A percentile compares a stretch with the other conserved stretches of the same genome.
Conservation (phyloP, 1,140 invertebrate genomes). For the Calycopis cecrops region DNA sequence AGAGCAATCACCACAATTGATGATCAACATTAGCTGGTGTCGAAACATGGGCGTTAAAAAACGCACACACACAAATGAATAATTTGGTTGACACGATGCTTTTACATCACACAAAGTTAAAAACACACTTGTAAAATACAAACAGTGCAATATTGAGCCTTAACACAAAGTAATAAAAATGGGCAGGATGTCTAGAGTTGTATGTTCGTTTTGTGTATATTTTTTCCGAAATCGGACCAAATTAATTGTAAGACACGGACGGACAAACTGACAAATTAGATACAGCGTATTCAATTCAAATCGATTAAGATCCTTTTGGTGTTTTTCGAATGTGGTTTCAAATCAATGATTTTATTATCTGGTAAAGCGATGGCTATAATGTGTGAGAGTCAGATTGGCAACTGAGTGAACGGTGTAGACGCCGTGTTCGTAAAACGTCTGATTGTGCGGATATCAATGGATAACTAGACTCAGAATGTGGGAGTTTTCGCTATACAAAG, state of each 20-base stretch:
- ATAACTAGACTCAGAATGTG: too few relatives aligned
- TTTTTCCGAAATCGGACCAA: constrained; percentile 46
- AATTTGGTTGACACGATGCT: constrained; percentile 37
- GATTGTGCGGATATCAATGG: too few relatives aligned
- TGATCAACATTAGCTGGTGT: constrained; percentile 56
- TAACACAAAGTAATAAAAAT: constrained; percentile 14
- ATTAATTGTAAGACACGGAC: constrained; percentile 49
- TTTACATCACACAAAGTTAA: constrained; percentile 32
- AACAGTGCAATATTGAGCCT: constrained; percentile 12
- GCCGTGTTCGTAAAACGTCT: too few relatives aligned
- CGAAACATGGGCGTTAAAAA: constrained; percentile 49
- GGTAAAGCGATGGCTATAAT: too few relatives aligned
- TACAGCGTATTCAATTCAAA: constrained; percentile 52
- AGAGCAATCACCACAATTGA: constrained; percentile 45
- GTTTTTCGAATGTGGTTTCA: constrained; percentile 22
- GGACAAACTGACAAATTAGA: constrained; percentile 57
- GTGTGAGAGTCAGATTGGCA: too few relatives aligned
- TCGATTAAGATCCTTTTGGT: constrained; percentile 42
- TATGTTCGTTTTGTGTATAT: constrained; percentile 21
- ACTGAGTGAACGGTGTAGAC: too few relatives aligned
- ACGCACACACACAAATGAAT: constrained; percentile 43
- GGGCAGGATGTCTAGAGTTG: not conserved
- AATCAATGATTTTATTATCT: too few relatives aligned
- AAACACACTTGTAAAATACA: constrained; percentile 11
- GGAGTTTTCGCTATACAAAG: too few relatives aligned